Base-by-base conservation (phyloP, 2,888 invertebrate genomes). In the Brachyptera putata region DNA sequence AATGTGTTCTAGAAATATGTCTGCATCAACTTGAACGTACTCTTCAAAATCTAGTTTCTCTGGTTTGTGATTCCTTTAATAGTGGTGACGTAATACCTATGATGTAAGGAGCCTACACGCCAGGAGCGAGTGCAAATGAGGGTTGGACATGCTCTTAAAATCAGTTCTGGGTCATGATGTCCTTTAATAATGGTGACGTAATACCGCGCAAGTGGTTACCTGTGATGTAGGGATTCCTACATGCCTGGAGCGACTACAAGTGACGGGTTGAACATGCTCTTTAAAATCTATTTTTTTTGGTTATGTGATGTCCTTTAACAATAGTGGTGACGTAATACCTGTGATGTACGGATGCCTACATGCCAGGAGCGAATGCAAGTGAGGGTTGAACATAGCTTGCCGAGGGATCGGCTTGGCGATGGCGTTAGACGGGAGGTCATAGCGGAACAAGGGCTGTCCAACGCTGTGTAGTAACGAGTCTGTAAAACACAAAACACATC, bases 341-440 rank as follows among this genome's bases (percentile, higher is more conserved):
- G 85, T 84, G 68, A 93, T 82, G 72, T 93, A 94, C 39, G 91
- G 92, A 74, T 89, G 88, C 63, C 93, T 87, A 74, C 91, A 92
- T 37, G 91, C 87, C 71, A 92, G 79, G 64, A 89, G 76, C 11
- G 88, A 84, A 73, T 90, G 90, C 70, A 94, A 84, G 75, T 91
- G 91, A 69, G 88, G 87, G 67, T 89, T 75, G 69, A 74, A 75
- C 21, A 21, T 46, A 78, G 64, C 68, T 65, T 91, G 81, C 75
- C 91, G 86, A 59, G 92, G 89, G 70, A 92, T 89, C 13, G 91
- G 91, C 76, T 91, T 91, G 56, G 91, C 90, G 71, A 91, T 85
- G 68, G 77, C 81, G 22, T 34, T 30, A 49, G 61, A 63, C 26
- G 63, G 61, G n/a, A 63, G 55, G 41, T 63, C 64, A 59, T 67